These are phyloP conservation scores for Cephus cinctus DNA, from an alignment of 1,140 invertebrate species.

Conservation along the genomic window DNA sequence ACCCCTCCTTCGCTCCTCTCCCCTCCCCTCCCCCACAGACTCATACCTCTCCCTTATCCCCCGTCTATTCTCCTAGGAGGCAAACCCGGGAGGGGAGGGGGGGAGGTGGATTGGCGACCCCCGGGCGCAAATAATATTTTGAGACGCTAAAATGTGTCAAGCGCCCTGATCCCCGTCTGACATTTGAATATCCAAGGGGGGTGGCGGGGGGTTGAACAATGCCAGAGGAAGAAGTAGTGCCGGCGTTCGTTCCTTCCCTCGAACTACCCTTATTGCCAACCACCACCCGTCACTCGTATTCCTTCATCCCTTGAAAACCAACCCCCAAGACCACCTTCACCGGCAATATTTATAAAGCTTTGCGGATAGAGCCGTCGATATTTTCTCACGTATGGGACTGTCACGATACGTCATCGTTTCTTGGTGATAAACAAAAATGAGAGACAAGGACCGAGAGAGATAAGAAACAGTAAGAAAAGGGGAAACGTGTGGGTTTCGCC, in stretches of 20 bases:
- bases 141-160: constrained; percentile 55
- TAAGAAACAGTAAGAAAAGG: not conserved
- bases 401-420: constrained; percentile 10
- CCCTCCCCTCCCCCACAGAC: not conserved
- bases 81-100: not conserved
- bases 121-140: constrained; percentile 53
- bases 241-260: constrained; percentile 12
- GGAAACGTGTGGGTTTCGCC: not conserved
- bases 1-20: not conserved
- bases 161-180: constrained; percentile 51
- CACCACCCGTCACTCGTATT: too few relatives aligned
- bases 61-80: constrained; percentile 14
- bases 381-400: constrained; percentile 25
- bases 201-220: constrained; percentile 12
- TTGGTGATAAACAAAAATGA: not conserved
- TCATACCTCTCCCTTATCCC: not conserved
- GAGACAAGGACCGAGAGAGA: not conserved
- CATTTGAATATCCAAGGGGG: constrained; percentile 54
- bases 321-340: too few relatives aligned
- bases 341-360: constrained; percentile 31
- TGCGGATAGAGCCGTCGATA: constrained; percentile 21
- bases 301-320: too few relatives aligned
- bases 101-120: constrained; percentile 12
- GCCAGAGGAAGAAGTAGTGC: not conserved
- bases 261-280: not conserved